These are phyloP conservation scores for Miniopterus natalensis DNA, from an alignment of 2,113 vertebrate genomes.

Conservation along the genomic window DNA sequence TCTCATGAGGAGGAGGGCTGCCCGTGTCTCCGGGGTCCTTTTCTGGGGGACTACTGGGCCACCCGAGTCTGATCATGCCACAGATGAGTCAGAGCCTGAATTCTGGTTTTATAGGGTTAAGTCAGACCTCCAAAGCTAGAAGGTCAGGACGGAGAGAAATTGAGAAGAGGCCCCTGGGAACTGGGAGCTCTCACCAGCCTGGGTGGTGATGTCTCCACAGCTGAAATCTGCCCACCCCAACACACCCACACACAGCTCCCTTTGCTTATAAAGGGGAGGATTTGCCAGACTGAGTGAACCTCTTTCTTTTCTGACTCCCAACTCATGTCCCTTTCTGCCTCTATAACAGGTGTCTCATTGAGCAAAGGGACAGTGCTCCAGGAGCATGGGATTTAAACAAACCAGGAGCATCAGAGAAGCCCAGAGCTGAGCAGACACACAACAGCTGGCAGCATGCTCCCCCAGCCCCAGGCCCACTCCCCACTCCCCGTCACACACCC, in stretches of 20 bases:
- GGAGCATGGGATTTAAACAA: neutral
- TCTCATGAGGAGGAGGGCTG: neutral
- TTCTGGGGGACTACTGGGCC: neutral
- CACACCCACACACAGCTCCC: neutral
- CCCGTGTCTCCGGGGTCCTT: neutral
- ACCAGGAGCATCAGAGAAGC: neutral
- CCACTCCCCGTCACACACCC: constrained; percentile 58
- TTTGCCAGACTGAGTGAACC: neutral
- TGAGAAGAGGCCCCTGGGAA: neutral
- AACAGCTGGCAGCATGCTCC: fast-evolving
- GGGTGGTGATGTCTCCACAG: neutral
- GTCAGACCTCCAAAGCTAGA: neutral
- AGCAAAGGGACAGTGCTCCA: neutral
- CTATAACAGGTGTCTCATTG: neutral
- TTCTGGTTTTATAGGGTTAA: neutral
- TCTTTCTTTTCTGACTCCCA: neutral
- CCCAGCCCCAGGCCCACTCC: fast-evolving
- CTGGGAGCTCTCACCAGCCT: neutral
- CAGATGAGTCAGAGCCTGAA: neutral
- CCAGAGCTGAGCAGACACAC: neutral
- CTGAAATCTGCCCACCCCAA: neutral
- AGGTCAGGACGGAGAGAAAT: neutral
- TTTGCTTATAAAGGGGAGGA: neutral
- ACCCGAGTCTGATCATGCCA: neutral
- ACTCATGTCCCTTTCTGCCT: neutral